Evolutionary conservation across 2,113 vertebrate genomes (phyloP), one percentile per base, ranked within the genome.

Genomic region (Pollimyrus isidori): DNA sequence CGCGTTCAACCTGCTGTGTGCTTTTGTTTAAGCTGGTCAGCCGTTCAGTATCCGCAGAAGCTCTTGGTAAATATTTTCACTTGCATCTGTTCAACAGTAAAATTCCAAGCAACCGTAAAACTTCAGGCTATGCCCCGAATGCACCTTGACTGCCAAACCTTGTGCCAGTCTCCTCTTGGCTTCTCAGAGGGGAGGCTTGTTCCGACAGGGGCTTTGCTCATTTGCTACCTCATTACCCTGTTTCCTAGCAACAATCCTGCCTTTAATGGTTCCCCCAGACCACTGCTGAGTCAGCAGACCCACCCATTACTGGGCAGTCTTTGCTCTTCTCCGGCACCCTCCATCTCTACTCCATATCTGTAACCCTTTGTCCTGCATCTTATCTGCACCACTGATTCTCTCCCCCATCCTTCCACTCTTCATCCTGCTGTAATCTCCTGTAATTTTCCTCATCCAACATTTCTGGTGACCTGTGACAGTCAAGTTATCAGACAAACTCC

Each of bases 191-290:
- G 76, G 87, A 69, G 88, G 35, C 39, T 58, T 80, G 83, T 45
- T 58, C 62, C 52, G 39, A 84, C 56, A 6, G 46, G 62, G 80
- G 39, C 52, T 85, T 83, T 49, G 87, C 76, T 86, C 90, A 89
- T 87, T 69, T 87, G 88, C 89, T 90, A 89, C 83, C 48, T 35
- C 88, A 30, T 69, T 30, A 76, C 49, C 17, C 49, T 10, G 65
- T 90, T 86, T 50, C 90, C 88, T 87, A 89, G 90, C 90, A 90
- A 87, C 90, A 87, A 49, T 58, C 19, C 82, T 86, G 42, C 73
- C 35, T 42, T 86, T 89, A 65, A 42, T 21, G 39, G 62, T 83
- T 42, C 83, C 58, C 26, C 5, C 53, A 73, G 17, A 26, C 46
- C 46, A 48, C 82, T 58, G 21, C 53, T 50, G 56, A 73, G 26